Evolutionary conservation across 2,888 invertebrate genomes (phyloP), one percentile per base, ranked within the genome.

Genomic region (Rotaria sp.): DNA sequence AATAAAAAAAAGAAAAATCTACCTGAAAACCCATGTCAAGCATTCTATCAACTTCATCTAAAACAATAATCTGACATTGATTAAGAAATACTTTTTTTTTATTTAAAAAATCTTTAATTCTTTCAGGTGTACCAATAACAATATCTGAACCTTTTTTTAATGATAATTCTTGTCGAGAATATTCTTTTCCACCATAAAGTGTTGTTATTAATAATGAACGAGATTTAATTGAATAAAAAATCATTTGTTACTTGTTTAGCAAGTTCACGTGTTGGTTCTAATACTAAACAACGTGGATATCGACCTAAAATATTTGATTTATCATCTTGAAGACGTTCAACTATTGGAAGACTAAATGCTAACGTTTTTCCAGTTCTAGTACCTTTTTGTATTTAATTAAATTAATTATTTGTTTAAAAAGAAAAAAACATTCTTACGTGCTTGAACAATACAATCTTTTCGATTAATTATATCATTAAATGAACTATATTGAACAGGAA

Each of bases 291-390:
- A 21, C 50, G 45, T 41, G 86, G 86, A 41, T 55, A 80, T 48
- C 85, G 85, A 38, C 75, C 85, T 21, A 35, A 13, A 7, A 7
- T 35, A 41, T 45, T 45, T 26, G 84, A 41, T 80, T 74, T 57
- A 41, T 75, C 13, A 50, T 24, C 55, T 85, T 86, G 85, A 3
- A 86, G 59, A 24, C 59, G 57, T 85, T 86, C 86, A 24, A 86
- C 48, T 26, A 94, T 94, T 35, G 99, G 99, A 89, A 99, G 94
- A 26, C 99, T 92, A 91, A 99, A 97, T 0, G 98, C 98, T 85
- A 99, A 92, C 0, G 99, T 99, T 92, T 99, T 99, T n/a, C 99
- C 99, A 88, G 97, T 97, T n/a, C 99, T 99, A 24, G 99, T 99
- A 85, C 87, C 67, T 67, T 10, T 50, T 15, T 50, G 18, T 50